Base-by-base conservation (phyloP, 2,113 vertebrate species). In the Sceloporus undulatus region DNA sequence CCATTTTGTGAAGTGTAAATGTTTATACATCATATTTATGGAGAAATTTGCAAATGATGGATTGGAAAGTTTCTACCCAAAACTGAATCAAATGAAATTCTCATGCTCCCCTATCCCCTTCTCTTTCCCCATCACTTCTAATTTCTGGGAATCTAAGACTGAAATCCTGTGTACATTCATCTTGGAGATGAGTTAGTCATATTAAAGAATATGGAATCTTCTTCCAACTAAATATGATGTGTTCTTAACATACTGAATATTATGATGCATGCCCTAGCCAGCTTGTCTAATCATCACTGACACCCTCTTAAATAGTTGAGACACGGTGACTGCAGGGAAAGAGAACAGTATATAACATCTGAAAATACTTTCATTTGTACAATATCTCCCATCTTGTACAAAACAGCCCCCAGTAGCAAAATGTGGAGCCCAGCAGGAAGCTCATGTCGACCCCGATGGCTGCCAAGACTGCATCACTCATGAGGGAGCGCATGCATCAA, bases 401-500 rank as follows among this genome's bases (percentile, higher is more conserved):
- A 87, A 62, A 65, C 54, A 82, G 42, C 6, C 6, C 29, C 70
- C 5, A 5, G 38, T 25, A 65, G 23, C 25, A 11, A 87, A 71
- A 82, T 71, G 73, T 74, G 85, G 84, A 34, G 25, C 40, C 42
- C 8, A 0, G 5, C 73, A 27, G 84, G 88, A 84, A 66, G 59
- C 59, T 87, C 40, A 42, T 83, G 86, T 16, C 0, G 81, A 25
- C 19, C 3, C 1, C 34, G n/a, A 73, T 91, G 85, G 42, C 68
- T 0, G 2, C 48, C 82, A 71, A 52, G 65, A 84, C 3, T 18
- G 59, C 38, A 86, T 76, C 70, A 19, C 70, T 25, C 0, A 1
- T 52, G 73, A 18, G 11, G 7, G 54, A 52, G 23, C 18, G 18
- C 4, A 48, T 34, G 82, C 66, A 54, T 86, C 89, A 92, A 88